Evolutionary conservation across 2,113 vertebrate genomes (phyloP).

Genomic region (Abramis brama): DNA sequence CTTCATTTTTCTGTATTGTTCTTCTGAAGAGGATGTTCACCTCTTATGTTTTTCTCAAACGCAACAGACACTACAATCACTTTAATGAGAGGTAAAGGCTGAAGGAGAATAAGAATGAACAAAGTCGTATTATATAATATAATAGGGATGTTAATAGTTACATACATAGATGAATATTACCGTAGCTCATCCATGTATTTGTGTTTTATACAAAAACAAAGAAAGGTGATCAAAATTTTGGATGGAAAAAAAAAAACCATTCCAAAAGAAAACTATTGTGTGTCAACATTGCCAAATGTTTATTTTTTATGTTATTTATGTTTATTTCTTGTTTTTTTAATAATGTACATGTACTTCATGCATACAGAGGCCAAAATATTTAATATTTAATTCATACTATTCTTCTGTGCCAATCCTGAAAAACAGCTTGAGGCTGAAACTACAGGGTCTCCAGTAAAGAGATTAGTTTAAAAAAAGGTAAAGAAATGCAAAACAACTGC

Average conservation of each 20-base stretch:
- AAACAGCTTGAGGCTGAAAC: slow-evolving; percentile 5
- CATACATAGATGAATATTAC: slow-evolving; percentile 60
- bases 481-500: slow-evolving; percentile 26
- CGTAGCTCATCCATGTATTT: slow-evolving; percentile 57
- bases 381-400: slow-evolving; percentile 49
- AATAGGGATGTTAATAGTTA: slow-evolving; percentile 59
- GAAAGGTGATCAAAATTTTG: slow-evolving; percentile 42
- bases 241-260: slow-evolving; percentile 36
- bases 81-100: slow-evolving; percentile 46
- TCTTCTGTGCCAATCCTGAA: slow-evolving; percentile 75
- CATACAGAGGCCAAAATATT: slow-evolving; percentile 67
- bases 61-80: slow-evolving; percentile 44
- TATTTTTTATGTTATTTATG: slow-evolving; percentile 65
- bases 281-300: slow-evolving; percentile 74
- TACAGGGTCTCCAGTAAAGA: slow-evolving; percentile 41
- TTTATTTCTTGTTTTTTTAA: slow-evolving; percentile 66
- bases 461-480: slow-evolving; percentile 16
- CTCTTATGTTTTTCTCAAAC: slow-evolving; percentile 31
- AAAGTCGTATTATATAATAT: slow-evolving; percentile 57
- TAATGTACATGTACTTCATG: slow-evolving; percentile 66
- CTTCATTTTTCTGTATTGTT: background rate
- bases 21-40: slow-evolving; percentile 9
- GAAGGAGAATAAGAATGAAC: slow-evolving; percentile 21
- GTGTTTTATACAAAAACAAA: slow-evolving; percentile 52
- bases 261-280: slow-evolving; percentile 46